Base-by-base conservation (phyloP, 2,113 vertebrate species). In the Tachysurus vachellii region DNA sequence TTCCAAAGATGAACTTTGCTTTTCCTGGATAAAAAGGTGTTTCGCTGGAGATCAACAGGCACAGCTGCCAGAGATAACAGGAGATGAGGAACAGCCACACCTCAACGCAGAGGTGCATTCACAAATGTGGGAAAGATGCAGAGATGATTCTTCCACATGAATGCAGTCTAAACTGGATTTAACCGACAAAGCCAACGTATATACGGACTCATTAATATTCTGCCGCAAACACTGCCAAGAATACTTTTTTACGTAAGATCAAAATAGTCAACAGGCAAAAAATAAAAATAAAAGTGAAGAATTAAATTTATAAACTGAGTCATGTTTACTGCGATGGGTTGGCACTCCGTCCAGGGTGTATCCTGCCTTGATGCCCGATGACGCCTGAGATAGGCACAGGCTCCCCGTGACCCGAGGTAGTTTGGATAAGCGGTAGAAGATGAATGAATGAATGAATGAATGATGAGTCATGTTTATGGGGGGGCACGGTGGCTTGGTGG, bases 1-100 rank as follows among this genome's bases (percentile, higher is more conserved):
- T 82, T 54, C 54, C 31, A 44, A 62, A 87, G 68, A 85, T 61
- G 81, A 89, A 85, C 62, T 82, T 75, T 44, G 57, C 77, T 86
- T 85, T 79, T 85, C 80, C 80, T 83, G 36, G 79, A 85, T 85
- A 23, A 47, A 84, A 80, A 47, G 50, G 44, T 71, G 76, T 64
- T 61, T 13, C 42, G 1, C 59, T 26, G 61, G 76, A 80, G 54
- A 61, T 56, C 56, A 56, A 80, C 53, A 80, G 83, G 62, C 44
- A 36, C 59, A 73, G n/a, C 61, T 73, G 68, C 79, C 82, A 80
- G 47, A 82, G 68, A 54, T 36, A 31, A 75, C 54, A 31, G 23
- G 85, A 73, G 66, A 86, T 7, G 0, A 53, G 26, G 56, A 87
- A 83, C 47, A 59, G 54, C 85, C 54, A 42, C 56, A 59, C 36